Evolutionary conservation across 2,888 invertebrate genomes (phyloP), one percentile per base, ranked within the genome.

Genomic region (Formica aserva): DNA sequence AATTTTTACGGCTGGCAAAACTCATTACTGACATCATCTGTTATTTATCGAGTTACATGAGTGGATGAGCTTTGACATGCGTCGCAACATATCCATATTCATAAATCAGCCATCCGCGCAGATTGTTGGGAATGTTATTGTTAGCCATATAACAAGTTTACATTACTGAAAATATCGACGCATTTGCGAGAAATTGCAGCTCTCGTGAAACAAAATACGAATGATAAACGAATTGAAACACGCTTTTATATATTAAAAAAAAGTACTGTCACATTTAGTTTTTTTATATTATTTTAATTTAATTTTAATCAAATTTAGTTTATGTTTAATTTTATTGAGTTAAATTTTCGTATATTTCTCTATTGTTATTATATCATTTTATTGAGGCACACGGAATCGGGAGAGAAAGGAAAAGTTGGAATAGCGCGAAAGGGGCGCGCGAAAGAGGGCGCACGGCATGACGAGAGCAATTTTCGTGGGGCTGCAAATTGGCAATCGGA

Each of bases 401-500:
- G 38, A 69, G 60, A 67, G 76, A 52, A 82, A 75, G 66, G 78
- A 82, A 75, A 66, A 48, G 38, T 65, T 52, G 75, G 60, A 80
- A 82, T 69, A 71, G 66, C 65, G 41, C 29, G 32, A 67, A 66
- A 66, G 67, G 76, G 67, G 69, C 48, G 52, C 45, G 67, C 48
- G 82, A 69, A 85, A 84, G 81, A 84, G 87, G 84, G 85, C 69
- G 84, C 66, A 67, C 32, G 63, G 57, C 86, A 83, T 71, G 83
- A 82, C 83, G 85, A 78, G 78, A 86, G 87, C 92, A 89, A 92
- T 92, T 93, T 93, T 92, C 91, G 87, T 89, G 88, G 90, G 92
- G 91, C 86, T 90, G 91, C 90, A 92, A 93, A 93, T 93, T 93
- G 93, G 89, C 93, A 93, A 93, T 93, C 92, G 93, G 85, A 88